phyloP scores from a whole-genome alignment of 2,113 vertebrate genomes.

The Oncorhynchus keta region DNA sequence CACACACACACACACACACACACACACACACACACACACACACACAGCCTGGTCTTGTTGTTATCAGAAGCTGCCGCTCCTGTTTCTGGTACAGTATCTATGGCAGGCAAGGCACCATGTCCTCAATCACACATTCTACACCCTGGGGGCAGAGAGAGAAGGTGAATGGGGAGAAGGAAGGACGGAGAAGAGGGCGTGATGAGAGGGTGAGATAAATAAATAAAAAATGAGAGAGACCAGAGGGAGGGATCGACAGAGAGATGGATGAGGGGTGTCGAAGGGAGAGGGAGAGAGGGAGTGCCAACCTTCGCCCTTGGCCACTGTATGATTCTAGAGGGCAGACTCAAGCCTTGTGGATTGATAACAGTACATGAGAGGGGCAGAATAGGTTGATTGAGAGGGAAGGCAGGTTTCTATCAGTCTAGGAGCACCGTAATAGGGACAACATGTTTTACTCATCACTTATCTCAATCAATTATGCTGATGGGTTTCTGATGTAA shows the following conservation, averaged over 20 bases:
- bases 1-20: no score
- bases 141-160: conserved; percentile 16
- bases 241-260: background rate
- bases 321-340: background rate
- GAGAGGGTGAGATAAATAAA: background rate
- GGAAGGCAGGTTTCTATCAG: no score
- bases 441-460: no score
- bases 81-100: background rate
- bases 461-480: no score
- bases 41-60: no score
- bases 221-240: background rate
- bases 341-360: background rate
- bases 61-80: no score
- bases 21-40: no score
- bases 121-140: conserved; percentile 45
- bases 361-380: background rate
- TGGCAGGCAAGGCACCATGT: background rate
- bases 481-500: no score
- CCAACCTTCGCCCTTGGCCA: background rate
- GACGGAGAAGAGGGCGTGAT: background rate
- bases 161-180: background rate
- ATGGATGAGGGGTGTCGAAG: background rate
- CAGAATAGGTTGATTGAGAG: no score
- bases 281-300: background rate
- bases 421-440: no score